These are phyloP conservation scores for Dorcus hopei DNA, from an alignment of 2,888 invertebrate genomes.

Conservation along the genomic window DNA sequence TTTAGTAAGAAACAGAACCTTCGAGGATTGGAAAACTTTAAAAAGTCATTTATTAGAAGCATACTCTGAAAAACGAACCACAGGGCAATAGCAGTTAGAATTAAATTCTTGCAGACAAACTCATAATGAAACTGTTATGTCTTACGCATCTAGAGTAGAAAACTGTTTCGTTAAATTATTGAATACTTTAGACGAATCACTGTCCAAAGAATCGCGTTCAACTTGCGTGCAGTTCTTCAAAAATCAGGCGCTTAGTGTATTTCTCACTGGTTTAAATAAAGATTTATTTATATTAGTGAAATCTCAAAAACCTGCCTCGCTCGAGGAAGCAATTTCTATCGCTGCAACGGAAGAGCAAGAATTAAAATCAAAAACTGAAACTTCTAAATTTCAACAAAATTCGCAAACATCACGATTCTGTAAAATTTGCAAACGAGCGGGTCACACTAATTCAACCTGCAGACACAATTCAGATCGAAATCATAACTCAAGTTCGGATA, in stretches of 20 bases:
- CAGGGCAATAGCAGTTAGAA: conserved; percentile 11
- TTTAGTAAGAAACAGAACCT: conserved; percentile 22
- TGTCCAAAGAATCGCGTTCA: conserved; percentile 1
- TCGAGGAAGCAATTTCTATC: background rate
- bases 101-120: conserved; percentile 31
- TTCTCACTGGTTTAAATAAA: no score
- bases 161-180: conserved; percentile 33
- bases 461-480: no score
- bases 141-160: conserved; percentile 32
- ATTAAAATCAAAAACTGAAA: no score
- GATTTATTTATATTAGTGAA: no score
- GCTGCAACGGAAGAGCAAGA: conserved; percentile 31
- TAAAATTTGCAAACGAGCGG: no score
- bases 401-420: no score
- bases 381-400: no score
- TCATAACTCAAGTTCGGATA: no score
- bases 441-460: no score
- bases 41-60: conserved; percentile 21
- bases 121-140: conserved; percentile 26
- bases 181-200: conserved; percentile 24
- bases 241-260: no score
- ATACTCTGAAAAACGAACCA: conserved; percentile 27
- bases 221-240: no score
- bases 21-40: conserved; percentile 21
- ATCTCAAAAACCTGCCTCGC: no score